These are phyloP conservation scores for Micrasema minimum DNA, from an alignment of 1,140 invertebrate species.

Conservation along the genomic window DNA sequence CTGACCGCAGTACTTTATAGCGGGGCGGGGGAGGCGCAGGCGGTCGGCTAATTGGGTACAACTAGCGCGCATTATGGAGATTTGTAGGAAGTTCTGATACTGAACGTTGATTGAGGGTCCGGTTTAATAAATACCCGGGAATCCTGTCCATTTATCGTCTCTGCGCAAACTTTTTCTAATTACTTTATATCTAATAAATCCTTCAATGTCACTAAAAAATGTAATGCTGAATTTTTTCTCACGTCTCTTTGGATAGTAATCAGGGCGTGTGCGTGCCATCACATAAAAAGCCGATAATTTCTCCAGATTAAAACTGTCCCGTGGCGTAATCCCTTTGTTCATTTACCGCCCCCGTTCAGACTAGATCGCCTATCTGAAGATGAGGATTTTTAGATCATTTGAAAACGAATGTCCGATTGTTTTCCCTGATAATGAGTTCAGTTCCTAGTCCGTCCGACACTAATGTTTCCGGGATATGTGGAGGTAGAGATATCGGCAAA, in stretches of 20 bases:
- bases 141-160: no score
- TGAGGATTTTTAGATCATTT: constrained; percentile 32
- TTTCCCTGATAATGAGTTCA: constrained; percentile 17
- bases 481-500: no score
- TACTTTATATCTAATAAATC: no score
- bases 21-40: no score
- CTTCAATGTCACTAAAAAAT: constrained; percentile 8
- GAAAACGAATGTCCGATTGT: constrained; percentile 25
- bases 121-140: no score
- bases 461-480: no score
- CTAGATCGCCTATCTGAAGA: constrained; percentile 28
- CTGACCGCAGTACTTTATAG: no score
- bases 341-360: constrained; percentile 10
- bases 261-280: constrained; percentile 16
- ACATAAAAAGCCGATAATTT: constrained; percentile 35
- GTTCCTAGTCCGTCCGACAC: not conserved
- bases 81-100: no score
- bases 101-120: no score
- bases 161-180: no score
- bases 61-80: no score
- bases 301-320: constrained; percentile 28
- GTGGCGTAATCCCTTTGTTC: constrained; percentile 29
- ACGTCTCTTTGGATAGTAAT: constrained; percentile 17
- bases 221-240: constrained; percentile 7
- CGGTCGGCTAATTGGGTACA: no score